Base-by-base conservation (phyloP, 2,797 vertebrate genomes). In the Eulemur coronatus region DNA sequence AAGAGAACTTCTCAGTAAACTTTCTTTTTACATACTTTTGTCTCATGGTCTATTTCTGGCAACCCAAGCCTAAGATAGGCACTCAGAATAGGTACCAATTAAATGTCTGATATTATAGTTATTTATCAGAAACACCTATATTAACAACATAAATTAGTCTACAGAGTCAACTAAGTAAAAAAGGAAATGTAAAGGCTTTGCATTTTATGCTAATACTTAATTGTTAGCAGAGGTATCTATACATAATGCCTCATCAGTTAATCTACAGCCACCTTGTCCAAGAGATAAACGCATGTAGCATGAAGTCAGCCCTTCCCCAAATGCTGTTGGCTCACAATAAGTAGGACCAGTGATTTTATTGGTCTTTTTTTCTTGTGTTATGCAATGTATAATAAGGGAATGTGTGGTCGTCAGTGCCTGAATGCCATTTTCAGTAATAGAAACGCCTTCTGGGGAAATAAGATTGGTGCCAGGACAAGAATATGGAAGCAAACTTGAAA, bases 401-500 rank as follows among this genome's bases (percentile, higher is more conserved):
- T 94, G 92, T 97, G 94, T 97, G 97, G 91, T 95, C 22, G 61
- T 89, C 93, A 78, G 93, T 59, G 93, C 65, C 75, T 95, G 96
- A 96, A 98, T 94, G 86, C 93, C 96, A 97, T 79, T 95, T 96
- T 93, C 95, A 96, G 96, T 97, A 98, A 98, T 94, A 97, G 97
- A 97, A 98, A 96, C 10, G 86, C 97, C 97, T 97, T 97, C 97
- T 97, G 96, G 97, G 96, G 95, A 96, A 97, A 97, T 97, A 69
- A 96, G 91, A 94, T 82, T 89, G 59, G 89, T 97, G 97, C 95
- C 97, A 97, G 89, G 72, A 92, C 91, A 75, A 93, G 96, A 98
- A 97, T 97, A 95, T 93, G 92, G 95, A 94, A 96, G 79, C 52
- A 93, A 87, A 89, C 91, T 97, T 94, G 84, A 97, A 97, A 97